Percentiles rank a stretch among this genome's conserved stretches.
Evolutionary conservation across 2,888 invertebrate genomes (phyloP).

Genomic region (Andricus curvator): DNA sequence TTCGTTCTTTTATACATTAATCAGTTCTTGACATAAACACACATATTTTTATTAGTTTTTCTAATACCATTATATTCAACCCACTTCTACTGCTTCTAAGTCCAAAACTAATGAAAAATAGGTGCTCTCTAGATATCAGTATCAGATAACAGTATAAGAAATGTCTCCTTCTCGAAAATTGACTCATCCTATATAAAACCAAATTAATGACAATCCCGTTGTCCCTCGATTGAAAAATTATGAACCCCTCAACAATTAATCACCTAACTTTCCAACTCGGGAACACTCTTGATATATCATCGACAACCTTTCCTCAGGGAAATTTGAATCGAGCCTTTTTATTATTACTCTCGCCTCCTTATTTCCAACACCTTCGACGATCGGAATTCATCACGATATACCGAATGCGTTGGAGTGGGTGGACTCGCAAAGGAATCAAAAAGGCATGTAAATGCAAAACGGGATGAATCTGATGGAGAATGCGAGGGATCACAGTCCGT

Average conservation of each 20-base stretch:
- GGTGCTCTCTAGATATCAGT: neutral
- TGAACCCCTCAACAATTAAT: neutral
- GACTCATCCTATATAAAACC: neutral
- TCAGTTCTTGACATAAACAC: too few species aligned
- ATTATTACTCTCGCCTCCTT: neutral
- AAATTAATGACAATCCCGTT: neutral
- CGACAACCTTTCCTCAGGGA: neutral
- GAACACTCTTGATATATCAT: neutral
- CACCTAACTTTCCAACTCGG: neutral
- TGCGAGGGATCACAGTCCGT: neutral
- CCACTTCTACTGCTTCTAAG: too few species aligned
- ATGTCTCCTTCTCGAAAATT: neutral
- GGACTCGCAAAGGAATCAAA: neutral
- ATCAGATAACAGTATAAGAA: slow-evolving; percentile 1
- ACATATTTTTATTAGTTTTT: too few species aligned
- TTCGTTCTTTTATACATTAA: too few species aligned
- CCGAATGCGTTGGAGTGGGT: neutral
- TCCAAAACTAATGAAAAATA: too few species aligned
- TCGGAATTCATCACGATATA: neutral
- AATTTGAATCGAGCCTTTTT: neutral
- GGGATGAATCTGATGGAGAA: slow-evolving; percentile 10
- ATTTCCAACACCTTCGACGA: neutral
- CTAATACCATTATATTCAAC: too few species aligned
- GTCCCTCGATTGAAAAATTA: neutral
- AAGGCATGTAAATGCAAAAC: neutral